A percentile compares a stretch with the other conserved stretches of the same genome.
These are phyloP conservation scores for Syngnathus scovelli DNA, from an alignment of 2,113 vertebrate genomes.

Conservation along the genomic window DNA sequence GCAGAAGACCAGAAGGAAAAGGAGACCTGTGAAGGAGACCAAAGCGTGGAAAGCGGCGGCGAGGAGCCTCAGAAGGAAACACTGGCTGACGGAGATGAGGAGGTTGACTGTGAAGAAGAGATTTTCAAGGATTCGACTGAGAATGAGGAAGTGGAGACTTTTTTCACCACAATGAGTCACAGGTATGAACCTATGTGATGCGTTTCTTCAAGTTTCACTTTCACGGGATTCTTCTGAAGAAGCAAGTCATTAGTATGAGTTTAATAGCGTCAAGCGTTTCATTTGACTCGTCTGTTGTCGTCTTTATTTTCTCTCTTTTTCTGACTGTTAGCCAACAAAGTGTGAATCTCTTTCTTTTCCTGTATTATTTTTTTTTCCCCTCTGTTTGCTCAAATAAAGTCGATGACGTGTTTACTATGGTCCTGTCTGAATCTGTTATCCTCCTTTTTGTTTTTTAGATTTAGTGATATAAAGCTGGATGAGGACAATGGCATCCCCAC, in stretches of 20 bases:
- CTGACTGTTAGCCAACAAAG: neutral
- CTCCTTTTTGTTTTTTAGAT: conserved; percentile 72
- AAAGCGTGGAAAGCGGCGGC: conserved; percentile 15
- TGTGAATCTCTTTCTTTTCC: conserved; percentile 32
- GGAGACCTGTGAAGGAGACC: conserved; percentile 47
- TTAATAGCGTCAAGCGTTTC: conserved; percentile 49
- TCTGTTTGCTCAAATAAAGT: conserved; percentile 56
- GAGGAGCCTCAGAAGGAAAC: conserved; percentile 31
- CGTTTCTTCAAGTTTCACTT: conserved; percentile 11
- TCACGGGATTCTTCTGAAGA: conserved; percentile 14
- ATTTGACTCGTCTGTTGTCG: conserved; percentile 29
- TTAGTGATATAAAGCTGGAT: conserved; percentile 92
- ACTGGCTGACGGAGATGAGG: conserved; percentile 21
- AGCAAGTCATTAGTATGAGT: conserved; percentile 1
- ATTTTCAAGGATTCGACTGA: conserved; percentile 22
- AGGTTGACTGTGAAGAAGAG: conserved; percentile 16
- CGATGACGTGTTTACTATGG: conserved; percentile 35
- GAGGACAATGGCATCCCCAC: conserved; percentile 93
- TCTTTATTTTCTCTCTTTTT: conserved; percentile 19
- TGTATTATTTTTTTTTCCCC: conserved; percentile 43
- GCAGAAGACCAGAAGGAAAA: conserved; percentile 27
- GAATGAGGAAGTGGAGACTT: conserved; percentile 78
- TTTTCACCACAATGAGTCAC: conserved; percentile 95
- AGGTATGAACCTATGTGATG: conserved; percentile 73
- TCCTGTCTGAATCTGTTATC: conserved; percentile 68